Evolutionary conservation across 2,113 vertebrate species (phyloP).

Genomic region (Grammomys surdaster): DNA sequence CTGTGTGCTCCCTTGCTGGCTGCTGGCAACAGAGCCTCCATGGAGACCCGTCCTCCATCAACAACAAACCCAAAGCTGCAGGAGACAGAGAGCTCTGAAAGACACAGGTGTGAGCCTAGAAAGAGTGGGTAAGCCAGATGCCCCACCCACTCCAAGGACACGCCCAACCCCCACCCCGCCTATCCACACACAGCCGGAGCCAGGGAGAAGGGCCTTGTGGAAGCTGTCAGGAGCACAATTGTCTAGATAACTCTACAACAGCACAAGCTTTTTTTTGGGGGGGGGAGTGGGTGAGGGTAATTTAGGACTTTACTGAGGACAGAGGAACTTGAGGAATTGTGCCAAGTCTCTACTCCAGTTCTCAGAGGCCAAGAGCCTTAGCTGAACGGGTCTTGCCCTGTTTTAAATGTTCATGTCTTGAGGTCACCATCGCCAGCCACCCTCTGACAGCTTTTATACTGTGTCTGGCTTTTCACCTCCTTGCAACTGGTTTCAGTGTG

Average conservation of each 20-base stretch:
- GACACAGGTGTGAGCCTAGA: background rate
- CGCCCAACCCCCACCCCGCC: background rate
- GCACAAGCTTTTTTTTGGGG: too few species aligned
- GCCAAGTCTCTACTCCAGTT: background rate
- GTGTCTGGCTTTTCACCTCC: background rate
- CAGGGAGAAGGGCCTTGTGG: background rate
- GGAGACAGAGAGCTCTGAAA: background rate
- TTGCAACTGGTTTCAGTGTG: background rate
- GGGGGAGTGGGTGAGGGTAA: background rate
- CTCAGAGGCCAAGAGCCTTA: background rate
- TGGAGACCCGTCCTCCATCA: background rate
- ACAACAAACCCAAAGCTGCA: background rate
- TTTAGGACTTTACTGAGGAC: background rate
- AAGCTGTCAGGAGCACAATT: background rate
- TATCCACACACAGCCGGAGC: background rate
- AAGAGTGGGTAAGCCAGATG: background rate
- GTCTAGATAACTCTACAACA: background rate
- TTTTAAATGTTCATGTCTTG: conserved; percentile 1
- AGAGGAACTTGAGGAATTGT: background rate
- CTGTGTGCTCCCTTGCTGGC: background rate
- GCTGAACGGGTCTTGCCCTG: background rate
- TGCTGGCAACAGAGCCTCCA: background rate
- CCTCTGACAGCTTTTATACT: background rate
- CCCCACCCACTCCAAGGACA: background rate
- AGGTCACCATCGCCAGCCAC: background rate